Evolutionary conservation across 2,113 vertebrate species (phyloP).

Genomic region (Bathybates hornii): DNA sequence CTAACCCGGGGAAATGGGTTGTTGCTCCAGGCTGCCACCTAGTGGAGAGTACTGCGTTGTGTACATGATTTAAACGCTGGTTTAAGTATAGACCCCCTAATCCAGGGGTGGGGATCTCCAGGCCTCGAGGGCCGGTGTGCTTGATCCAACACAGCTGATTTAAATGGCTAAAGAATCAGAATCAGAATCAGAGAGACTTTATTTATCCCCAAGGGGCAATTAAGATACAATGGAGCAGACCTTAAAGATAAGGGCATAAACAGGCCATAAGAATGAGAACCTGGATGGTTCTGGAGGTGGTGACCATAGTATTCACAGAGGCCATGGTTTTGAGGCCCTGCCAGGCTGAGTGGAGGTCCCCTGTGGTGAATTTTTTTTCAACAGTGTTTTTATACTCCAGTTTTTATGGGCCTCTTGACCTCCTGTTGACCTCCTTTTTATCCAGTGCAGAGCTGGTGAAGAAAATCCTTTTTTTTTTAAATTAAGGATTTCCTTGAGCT

Average conservation of each 20-base stretch:
- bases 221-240: not conserved
- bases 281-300: not conserved
- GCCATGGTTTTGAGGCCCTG: not conserved
- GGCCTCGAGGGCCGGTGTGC: not conserved
- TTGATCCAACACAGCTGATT: not conserved
- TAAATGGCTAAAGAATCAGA: not conserved
- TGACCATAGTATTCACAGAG: not conserved
- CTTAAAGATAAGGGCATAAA: not conserved
- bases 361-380: rapidly evolving
- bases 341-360: rapidly evolving
- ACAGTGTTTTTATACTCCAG: not conserved
- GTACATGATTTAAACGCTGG: not conserved
- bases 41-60: not conserved
- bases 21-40: not conserved
- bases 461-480: not conserved
- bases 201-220: not conserved
- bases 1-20: too few relatives aligned
- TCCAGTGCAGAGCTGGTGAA: not conserved
- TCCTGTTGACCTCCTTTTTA: not conserved
- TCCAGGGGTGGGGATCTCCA: not conserved
- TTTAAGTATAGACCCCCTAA: not conserved
- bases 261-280: not conserved
- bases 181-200: not conserved
- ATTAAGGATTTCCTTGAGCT: not conserved
- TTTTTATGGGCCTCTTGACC: not conserved